Percentiles rank a stretch among this genome's conserved stretches.
Conservation (phyloP, 2,888 invertebrate genomes). For the Geophilus truncorum region DNA sequence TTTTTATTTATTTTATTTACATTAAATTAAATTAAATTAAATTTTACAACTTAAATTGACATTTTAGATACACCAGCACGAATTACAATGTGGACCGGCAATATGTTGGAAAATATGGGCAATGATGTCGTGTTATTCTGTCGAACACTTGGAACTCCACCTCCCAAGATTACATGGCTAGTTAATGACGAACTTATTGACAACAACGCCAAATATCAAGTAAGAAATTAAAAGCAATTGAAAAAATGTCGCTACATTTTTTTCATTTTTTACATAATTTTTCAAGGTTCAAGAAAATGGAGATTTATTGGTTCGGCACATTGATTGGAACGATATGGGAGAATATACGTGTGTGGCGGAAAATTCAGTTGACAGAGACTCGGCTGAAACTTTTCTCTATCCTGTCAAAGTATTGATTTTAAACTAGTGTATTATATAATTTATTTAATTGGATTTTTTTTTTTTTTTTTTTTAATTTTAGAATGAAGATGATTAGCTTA, state of each 20-base stretch:
- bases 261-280: neutral
- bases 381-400: constrained; percentile 34
- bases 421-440: neutral
- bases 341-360: constrained; percentile 31
- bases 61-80: constrained; percentile 30
- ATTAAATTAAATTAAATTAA: neutral
- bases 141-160: constrained; percentile 29
- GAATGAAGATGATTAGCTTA: neutral
- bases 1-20: neutral
- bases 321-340: constrained; percentile 36
- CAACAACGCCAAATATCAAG: constrained; percentile 34
- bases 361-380: constrained; percentile 32
- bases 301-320: constrained; percentile 34
- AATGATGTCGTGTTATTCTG: constrained; percentile 35
- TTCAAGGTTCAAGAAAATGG: constrained; percentile 35
- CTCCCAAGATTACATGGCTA: constrained; percentile 31
- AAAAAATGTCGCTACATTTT: neutral
- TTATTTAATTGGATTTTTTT: neutral
- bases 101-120: constrained; percentile 33
- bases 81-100: constrained; percentile 34
- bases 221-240: neutral
- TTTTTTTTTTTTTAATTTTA: neutral
- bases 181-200: constrained; percentile 23
- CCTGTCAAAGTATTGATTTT: constrained; percentile 29
- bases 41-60: neutral